Evolutionary conservation across 2,113 vertebrate genomes (phyloP).

Genomic region (Equus quagga): DNA sequence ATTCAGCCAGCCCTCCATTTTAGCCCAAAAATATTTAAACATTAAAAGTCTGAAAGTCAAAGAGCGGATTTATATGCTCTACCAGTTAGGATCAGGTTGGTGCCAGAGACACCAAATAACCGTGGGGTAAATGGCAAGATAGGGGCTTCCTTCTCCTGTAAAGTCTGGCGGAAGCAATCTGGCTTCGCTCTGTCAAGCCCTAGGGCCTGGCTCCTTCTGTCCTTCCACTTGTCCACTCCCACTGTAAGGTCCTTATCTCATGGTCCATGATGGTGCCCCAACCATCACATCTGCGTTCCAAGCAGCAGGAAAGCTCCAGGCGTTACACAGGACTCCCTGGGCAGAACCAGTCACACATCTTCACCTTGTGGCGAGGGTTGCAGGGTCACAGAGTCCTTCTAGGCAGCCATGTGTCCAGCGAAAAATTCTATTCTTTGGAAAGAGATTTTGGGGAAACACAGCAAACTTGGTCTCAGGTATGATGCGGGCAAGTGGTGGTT

Average conservation of each 20-base stretch:
- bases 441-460: not conserved
- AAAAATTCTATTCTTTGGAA: not conserved
- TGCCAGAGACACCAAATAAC: not conserved
- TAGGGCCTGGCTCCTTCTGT: not conserved
- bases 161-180: too few species aligned
- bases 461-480: not conserved
- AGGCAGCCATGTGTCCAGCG: not conserved
- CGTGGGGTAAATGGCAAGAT: accelerated
- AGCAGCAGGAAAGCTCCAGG: too few species aligned
- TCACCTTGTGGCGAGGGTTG: not conserved
- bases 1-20: not conserved
- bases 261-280: not conserved
- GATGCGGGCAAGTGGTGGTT: not conserved
- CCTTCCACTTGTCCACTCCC: not conserved
- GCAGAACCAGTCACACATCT: not conserved
- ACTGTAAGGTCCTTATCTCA: not conserved
- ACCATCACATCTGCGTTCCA: accelerated
- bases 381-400: not conserved
- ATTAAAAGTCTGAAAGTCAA: not conserved
- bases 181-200: too few species aligned
- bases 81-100: not conserved
- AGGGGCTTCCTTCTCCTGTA: not conserved
- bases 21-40: not conserved
- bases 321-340: not conserved
- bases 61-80: not conserved